Evolutionary conservation across 2,113 vertebrate genomes (phyloP).

Genomic region (Agelaius tricolor): DNA sequence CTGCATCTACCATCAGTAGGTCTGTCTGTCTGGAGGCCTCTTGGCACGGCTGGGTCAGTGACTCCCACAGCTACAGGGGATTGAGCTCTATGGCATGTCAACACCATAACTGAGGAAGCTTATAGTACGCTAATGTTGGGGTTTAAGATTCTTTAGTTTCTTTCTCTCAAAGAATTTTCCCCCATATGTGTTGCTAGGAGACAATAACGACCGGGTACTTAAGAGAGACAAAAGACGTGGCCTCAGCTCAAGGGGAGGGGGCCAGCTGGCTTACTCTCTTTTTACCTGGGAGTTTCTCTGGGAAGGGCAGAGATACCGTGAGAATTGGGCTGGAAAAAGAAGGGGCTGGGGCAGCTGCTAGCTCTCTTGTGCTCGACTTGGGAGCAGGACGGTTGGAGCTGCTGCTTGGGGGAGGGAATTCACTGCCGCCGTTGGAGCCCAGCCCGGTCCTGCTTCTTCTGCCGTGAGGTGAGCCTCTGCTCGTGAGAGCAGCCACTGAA

Average conservation of each 20-base stretch:
- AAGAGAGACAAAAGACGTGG: neutral
- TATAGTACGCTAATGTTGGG: too few relatives aligned
- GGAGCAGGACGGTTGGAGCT: too few relatives aligned
- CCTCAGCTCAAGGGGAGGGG: neutral
- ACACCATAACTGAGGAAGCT: neutral
- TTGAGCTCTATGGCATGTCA: neutral
- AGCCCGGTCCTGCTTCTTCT: too few relatives aligned
- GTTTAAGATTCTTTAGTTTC: neutral
- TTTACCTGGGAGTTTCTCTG: neutral
- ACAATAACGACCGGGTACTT: neutral
- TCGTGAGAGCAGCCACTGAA: too few relatives aligned
- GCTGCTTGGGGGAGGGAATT: too few relatives aligned
- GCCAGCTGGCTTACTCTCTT: neutral
- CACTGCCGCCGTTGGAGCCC: too few relatives aligned
- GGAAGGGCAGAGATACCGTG: neutral
- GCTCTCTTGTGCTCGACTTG: too few relatives aligned
- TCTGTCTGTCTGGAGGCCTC: neutral
- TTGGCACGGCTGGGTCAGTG: neutral
- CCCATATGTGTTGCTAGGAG: neutral
- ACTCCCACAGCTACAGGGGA: neutral
- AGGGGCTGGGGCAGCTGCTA: too few relatives aligned
- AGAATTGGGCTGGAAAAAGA: neutral
- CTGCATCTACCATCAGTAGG: neutral
- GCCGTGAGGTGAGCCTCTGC: too few relatives aligned
- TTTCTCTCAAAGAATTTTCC: neutral